Evolutionary conservation across 1,140 invertebrate species (phyloP).

Genomic region (Hermatobates lingyangjiaoensis): DNA sequence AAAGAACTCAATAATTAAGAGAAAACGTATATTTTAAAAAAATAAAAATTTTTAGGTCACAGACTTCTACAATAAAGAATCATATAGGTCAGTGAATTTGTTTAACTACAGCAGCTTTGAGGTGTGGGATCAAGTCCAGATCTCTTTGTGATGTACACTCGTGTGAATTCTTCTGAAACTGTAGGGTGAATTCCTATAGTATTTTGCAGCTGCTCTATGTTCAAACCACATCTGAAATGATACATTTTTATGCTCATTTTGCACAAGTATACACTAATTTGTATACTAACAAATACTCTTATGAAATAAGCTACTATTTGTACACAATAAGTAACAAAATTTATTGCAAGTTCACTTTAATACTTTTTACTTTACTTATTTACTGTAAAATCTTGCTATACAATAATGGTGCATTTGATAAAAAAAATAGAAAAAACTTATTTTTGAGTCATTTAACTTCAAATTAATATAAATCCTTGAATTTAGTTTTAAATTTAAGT

Average conservation of each 20-base stretch:
- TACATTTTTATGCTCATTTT: background rate
- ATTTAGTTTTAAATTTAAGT: too few relatives aligned
- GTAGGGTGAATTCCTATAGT: conserved; percentile 96
- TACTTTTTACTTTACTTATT: too few relatives aligned
- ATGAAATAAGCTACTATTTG: background rate
- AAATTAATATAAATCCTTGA: too few relatives aligned
- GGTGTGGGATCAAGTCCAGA: conserved; percentile 66
- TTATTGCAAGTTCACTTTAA: background rate
- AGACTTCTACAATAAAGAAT: too few relatives aligned
- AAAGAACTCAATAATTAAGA: too few relatives aligned
- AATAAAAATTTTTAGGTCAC: too few relatives aligned
- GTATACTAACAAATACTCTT: background rate
- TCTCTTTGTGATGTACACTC: conserved; percentile 58
- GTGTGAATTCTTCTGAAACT: conserved; percentile 73
- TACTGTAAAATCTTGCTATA: too few relatives aligned
- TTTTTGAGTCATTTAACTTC: too few relatives aligned
- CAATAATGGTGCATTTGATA: background rate
- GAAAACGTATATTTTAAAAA: too few relatives aligned
- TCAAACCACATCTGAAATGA: conserved; percentile 56
- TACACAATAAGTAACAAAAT: background rate
- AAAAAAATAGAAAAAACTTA: background rate
- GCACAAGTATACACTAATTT: background rate
- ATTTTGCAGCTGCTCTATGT: conserved; percentile 69
- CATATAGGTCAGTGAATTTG: too few relatives aligned
- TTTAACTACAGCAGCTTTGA: conserved; percentile 66